Evolutionary conservation across 1,140 invertebrate genomes (phyloP), one percentile per base, ranked within the genome.

Genomic region (Rhysida immarginata): DNA sequence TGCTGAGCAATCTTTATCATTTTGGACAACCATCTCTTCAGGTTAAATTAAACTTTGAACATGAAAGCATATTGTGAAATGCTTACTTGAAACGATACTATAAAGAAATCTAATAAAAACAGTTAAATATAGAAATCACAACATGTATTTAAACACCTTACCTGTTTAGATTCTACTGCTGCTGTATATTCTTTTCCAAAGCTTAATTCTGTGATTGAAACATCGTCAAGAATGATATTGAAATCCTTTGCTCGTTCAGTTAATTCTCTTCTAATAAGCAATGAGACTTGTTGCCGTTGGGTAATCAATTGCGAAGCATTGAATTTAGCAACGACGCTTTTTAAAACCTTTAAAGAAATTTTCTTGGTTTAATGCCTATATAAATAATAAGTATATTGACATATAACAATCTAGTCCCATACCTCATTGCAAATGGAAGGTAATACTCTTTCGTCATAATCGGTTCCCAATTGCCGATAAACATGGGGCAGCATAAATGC

Each of bases 181-280:
- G 94, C 93, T n/a, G 95, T 94, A 66, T 99, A 99, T 73, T 99
- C 95, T 70, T 94, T 93, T 25, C 96, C 93, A 73, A 99, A 99
- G 70, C 91, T 96, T 41, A 99, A 75, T 71, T 99, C 96, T 43
- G 96, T 99, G 49, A 99, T 84, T 2, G 96, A 97, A n/a, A 99
- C 96, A 76, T 99, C 96, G 75, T 99, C 96, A 26, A 99, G 71
- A 62, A 99, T 95, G 48, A 99, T 94, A 67, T 98, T 94, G 69
- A 99, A 99, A 73, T 99, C 96, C 65, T 84, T 80, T n/a, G 96
- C 96, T 56, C 96, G 77, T 65, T 99, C 93, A 0, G 87, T 91
- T 48, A 99, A 74, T 65, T 97, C 90, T 69, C 89, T 81, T 61
- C 96, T 78, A 29, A 99, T 92, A 62, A 99, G 74, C 61, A 95